Evolutionary conservation across 1,140 invertebrate species (phyloP).

Genomic region (Nylanderia fulva): DNA sequence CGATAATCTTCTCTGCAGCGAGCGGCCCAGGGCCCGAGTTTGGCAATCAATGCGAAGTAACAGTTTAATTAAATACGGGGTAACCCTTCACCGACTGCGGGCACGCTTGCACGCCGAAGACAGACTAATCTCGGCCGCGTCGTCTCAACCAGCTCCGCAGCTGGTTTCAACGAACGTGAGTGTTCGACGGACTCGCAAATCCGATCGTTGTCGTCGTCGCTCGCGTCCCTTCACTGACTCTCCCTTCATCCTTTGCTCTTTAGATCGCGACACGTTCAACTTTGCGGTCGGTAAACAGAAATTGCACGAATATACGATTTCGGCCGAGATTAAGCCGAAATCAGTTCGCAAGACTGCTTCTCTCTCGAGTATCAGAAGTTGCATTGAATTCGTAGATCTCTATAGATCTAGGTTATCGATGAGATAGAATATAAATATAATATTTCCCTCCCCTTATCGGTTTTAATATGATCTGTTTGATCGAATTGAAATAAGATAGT

Average conservation of each 20-base stretch:
- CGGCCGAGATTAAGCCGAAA: conserved; percentile 20
- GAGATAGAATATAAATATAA: conserved; percentile 28
- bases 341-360: conserved; percentile 18
- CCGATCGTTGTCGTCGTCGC: conserved; percentile 47
- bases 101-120: conserved; percentile 63
- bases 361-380: conserved; percentile 3
- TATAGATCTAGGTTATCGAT: conserved; percentile 44
- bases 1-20: conserved; percentile 74
- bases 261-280: conserved; percentile 53
- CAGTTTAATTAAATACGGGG: conserved; percentile 78
- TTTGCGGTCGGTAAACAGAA: conserved; percentile 58
- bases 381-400: conserved; percentile 37
- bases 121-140: conserved; percentile 70
- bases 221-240: conserved; percentile 74
- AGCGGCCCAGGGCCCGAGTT: conserved; percentile 72
- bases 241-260: conserved; percentile 2
- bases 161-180: conserved; percentile 58
- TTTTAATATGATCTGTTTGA: conserved; percentile 7
- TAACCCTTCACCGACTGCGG: conserved; percentile 73
- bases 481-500: background rate
- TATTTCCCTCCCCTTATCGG: conserved; percentile 7
- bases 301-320: conserved; percentile 57
- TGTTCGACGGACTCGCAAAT: conserved; percentile 72
- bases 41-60: conserved; percentile 79
- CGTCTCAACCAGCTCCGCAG: conserved; percentile 61